Conservation (phyloP, 2,113 vertebrate species). For the Austrofundulus limnaeus region DNA sequence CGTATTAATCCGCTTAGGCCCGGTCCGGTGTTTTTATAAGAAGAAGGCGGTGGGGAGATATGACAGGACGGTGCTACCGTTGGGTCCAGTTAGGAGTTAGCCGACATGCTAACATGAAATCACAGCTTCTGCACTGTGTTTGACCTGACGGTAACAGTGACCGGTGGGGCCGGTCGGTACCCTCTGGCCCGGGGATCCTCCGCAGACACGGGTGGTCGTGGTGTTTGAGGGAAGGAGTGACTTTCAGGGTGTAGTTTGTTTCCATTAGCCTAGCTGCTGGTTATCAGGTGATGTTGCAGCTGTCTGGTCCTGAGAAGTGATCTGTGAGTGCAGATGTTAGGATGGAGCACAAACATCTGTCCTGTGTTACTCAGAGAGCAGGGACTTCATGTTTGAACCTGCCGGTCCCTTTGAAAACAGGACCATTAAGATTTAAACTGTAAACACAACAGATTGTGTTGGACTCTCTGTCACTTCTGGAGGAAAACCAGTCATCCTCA, state of each 20-base stretch:
- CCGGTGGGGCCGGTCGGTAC: background rate
- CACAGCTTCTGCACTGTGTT: constrained; percentile 51
- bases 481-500: too few species aligned
- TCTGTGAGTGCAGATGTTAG: too few species aligned
- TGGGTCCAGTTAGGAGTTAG: constrained; percentile 28
- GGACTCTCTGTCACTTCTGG: too few species aligned
- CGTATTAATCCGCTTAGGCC: background rate
- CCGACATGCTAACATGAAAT: constrained; percentile 58
- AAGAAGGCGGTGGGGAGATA: background rate
- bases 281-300: constrained; percentile 15
- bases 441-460: too few species aligned
- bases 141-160: constrained; percentile 23
- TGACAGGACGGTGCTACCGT: background rate
- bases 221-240: background rate
- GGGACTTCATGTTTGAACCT: too few species aligned
- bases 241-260: constrained; percentile 1
- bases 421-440: too few species aligned
- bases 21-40: background rate
- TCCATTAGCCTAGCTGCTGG: background rate
- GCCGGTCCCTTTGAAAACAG: too few species aligned
- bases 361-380: too few species aligned
- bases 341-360: too few species aligned
- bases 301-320: background rate
- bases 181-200: background rate
- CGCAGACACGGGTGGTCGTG: too few species aligned